Base-by-base conservation (phyloP, 2,888 invertebrate species). In the Cerceris ruficornis region DNA sequence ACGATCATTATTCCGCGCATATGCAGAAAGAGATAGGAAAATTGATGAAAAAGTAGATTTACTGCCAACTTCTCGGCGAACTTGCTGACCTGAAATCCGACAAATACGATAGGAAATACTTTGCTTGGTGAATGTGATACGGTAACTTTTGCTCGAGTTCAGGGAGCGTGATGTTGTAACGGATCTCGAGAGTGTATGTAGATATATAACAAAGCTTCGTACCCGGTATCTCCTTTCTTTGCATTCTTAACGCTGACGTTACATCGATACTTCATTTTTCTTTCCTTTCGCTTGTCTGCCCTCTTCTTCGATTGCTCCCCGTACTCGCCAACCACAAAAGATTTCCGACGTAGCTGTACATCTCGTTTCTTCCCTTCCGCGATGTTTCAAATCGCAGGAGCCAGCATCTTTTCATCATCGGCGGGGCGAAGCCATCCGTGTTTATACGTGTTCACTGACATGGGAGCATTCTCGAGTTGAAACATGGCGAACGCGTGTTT, bases 341-440 rank as follows among this genome's bases (percentile, higher is more conserved):
- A 59, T 42, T 59, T 42, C 42, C 14, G 6, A n/a, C 28, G 39
- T 46, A 13, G 5, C 14, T 57, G 43, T 58, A 43, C 14, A 61
- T 46, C 49, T 58, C 54, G 39, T 11, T 4, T 52, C 0, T 41
- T n/a, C 41, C 41, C 43, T 17, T 39, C 41, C 46, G n/a, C 13
- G 15, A 7, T 14, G 43, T 59, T 57, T 61, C 46, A 8, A 57
- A 46, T 41, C 43, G 42, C 13, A 28, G 59, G 11, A 15, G 46
- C 62, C 60, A 43, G 39, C 59, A 71, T 69, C 58, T 69, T 80
- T 76, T 76, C 68, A 79, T 75, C 75, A 69, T 58, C 61, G 55
- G 28, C 15, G 28, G 69, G 43, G 62, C 70, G 66, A 42, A n/a
- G 39, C 14, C 41, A 13, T 15, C 46, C 42, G 28, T 1, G 14